Conservation (phyloP, 2,797 vertebrate species). For the Scleropages formosus region DNA sequence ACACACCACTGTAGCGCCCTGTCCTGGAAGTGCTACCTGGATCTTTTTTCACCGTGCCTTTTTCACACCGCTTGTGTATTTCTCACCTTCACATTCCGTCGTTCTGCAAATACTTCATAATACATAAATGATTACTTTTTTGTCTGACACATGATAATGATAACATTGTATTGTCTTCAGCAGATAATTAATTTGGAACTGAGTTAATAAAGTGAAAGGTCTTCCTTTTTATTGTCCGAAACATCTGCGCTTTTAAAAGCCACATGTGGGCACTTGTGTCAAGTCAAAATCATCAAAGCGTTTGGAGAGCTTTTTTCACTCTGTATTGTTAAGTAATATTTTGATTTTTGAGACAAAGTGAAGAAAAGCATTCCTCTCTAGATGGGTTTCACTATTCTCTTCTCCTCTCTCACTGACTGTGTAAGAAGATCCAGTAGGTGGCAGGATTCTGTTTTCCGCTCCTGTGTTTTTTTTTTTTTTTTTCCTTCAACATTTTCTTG, state of each 20-base stretch:
- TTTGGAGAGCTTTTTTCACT: background rate
- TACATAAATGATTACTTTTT: too few relatives aligned
- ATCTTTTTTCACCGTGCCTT: background rate
- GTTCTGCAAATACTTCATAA: slow-evolving; percentile 1
- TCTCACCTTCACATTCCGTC: background rate
- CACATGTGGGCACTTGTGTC: background rate
- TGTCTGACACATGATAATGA: too few relatives aligned
- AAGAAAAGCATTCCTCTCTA: slow-evolving; percentile 8
- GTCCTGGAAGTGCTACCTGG: slow-evolving; percentile 41
- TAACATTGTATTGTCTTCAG: too few relatives aligned
- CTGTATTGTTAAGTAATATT: background rate
- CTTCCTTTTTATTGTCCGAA: background rate
- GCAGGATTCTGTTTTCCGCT: slow-evolving; percentile 59
- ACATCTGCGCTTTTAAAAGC: background rate
- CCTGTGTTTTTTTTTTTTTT: too few relatives aligned
- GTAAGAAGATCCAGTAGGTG: slow-evolving; percentile 71
- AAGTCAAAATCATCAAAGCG: background rate
- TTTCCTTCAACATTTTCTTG: background rate
- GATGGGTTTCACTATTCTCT: slow-evolving; percentile 34
- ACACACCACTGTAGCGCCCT: slow-evolving; percentile 56
- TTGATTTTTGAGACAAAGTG: background rate
- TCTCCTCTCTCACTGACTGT: slow-evolving; percentile 38
- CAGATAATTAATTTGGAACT: too few relatives aligned
- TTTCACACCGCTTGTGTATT: background rate
- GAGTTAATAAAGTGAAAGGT: too few relatives aligned